phyloP scores from a whole-genome alignment of 1,140 invertebrate genomes.

The Zophobas atratus region DNA sequence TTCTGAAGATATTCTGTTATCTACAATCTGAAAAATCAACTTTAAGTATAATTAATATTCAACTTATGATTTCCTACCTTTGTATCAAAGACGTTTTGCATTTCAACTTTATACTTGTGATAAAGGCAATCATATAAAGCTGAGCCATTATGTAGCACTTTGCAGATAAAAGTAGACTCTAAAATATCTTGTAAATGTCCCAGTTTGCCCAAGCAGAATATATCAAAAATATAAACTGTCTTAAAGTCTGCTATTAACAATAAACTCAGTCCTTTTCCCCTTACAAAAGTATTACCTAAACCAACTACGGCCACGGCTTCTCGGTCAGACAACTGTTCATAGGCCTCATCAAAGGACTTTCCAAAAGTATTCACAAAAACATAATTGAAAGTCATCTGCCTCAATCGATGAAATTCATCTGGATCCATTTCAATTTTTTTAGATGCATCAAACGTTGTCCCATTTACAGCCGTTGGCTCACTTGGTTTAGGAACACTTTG shows the following conservation, averaged over 20 bases:
- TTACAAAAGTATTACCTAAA: slow-evolving; percentile 2
- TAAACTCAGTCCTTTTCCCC: slow-evolving; percentile 21
- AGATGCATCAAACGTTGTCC: neutral
- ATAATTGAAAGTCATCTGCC: slow-evolving; percentile 6
- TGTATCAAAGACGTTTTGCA: slow-evolving; percentile 36
- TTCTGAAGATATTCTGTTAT: neutral
- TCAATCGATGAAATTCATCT: neutral
- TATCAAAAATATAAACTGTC: slow-evolving; percentile 33
- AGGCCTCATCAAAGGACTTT: neutral
- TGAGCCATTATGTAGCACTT: slow-evolving; percentile 18
- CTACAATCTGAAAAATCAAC: neutral
- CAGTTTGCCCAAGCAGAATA: slow-evolving; percentile 18
- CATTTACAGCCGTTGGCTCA: too few species aligned
- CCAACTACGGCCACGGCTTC: slow-evolving; percentile 7
- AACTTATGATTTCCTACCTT: neutral
- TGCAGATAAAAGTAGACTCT: slow-evolving; percentile 9
- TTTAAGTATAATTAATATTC: too few species aligned
- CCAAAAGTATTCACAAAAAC: slow-evolving; percentile 15
- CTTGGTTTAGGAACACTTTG: too few species aligned
- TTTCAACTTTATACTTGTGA: slow-evolving; percentile 28
- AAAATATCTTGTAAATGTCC: slow-evolving; percentile 6
- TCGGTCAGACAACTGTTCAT: slow-evolving; percentile 8
- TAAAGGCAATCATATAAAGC: slow-evolving; percentile 27
- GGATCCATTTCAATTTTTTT: slow-evolving; percentile 9
- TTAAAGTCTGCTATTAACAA: slow-evolving; percentile 17